Conservation (phyloP, 2,113 vertebrate genomes). For the Todiramphus saurophagus region DNA sequence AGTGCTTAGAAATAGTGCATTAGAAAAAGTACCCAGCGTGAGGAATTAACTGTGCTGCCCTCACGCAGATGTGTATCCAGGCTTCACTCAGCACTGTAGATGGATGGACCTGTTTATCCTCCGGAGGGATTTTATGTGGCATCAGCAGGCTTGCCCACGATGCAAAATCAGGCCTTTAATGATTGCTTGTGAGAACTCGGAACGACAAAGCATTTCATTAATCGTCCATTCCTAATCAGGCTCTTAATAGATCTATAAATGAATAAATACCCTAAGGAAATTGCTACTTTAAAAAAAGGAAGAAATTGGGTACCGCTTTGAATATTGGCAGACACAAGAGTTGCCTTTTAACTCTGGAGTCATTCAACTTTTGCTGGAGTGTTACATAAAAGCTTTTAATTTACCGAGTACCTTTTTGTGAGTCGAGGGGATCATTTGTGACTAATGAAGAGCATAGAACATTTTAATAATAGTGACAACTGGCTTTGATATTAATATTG, state of each 20-base stretch:
- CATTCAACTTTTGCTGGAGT: slow-evolving; percentile 67
- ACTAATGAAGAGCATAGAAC: slow-evolving; percentile 64
- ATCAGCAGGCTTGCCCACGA: background rate
- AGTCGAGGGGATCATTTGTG: slow-evolving; percentile 68
- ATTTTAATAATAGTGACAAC: slow-evolving; percentile 72
- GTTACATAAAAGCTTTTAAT: slow-evolving; percentile 70
- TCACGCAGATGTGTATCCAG: background rate
- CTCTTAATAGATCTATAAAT: slow-evolving; percentile 47
- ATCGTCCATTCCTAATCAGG: slow-evolving; percentile 22
- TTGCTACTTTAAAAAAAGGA: slow-evolving; percentile 13
- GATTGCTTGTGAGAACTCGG: slow-evolving; percentile 1
- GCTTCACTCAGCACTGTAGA: background rate
- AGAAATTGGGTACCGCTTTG: slow-evolving; percentile 43
- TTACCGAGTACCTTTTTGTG: slow-evolving; percentile 64
- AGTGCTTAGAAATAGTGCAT: background rate
- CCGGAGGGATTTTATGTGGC: slow-evolving; percentile 9
- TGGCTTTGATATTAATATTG: slow-evolving; percentile 69
- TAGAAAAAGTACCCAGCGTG: background rate
- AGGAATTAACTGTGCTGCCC: background rate
- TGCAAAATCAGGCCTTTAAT: slow-evolving; percentile 33
- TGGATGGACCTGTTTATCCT: slow-evolving; percentile 40
- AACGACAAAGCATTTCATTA: slow-evolving; percentile 33
- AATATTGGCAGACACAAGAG: slow-evolving; percentile 59
- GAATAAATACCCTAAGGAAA: slow-evolving; percentile 56
- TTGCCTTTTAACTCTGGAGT: slow-evolving; percentile 61